Conservation (phyloP, 64 coral and sea anemone species). For the Actinia equina region DNA sequence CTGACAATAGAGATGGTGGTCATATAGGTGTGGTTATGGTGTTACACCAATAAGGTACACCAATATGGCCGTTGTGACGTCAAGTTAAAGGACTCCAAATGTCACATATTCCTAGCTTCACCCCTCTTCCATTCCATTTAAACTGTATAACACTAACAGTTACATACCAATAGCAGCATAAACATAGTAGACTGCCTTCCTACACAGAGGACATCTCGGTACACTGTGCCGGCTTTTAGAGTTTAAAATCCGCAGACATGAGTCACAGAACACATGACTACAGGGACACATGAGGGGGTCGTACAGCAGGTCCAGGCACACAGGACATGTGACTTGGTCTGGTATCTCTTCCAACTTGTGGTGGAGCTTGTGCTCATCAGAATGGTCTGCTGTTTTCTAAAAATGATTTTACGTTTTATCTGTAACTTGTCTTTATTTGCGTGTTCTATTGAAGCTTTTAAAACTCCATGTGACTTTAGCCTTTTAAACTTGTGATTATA, state of each 20-base stretch:
- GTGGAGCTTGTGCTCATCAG: background rate
- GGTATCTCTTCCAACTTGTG: conserved; percentile 19
- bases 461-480: no score
- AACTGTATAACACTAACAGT: background rate
- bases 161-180: conserved; percentile 55
- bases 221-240: conserved; percentile 37
- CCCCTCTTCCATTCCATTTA: background rate
- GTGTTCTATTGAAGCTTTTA: no score
- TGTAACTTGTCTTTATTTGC: no score
- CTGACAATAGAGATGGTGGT: no score
- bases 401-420: no score
- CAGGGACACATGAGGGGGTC: conserved; percentile 77
- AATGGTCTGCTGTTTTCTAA: background rate
- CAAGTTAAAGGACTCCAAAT: no score
- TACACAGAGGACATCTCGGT: conserved; percentile 78
- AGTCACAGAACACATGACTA: conserved; percentile 89
- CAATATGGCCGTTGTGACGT: no score
- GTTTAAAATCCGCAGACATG: conserved; percentile 79
- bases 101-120: background rate
- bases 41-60: no score
- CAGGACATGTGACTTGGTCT: conserved; percentile 57
- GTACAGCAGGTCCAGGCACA: conserved; percentile 83
- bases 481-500: no score
- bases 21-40: no score
- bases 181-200: conserved; percentile 45